Base-by-base conservation (phyloP, 2,797 vertebrate species). In the Oreochromis grahami region DNA sequence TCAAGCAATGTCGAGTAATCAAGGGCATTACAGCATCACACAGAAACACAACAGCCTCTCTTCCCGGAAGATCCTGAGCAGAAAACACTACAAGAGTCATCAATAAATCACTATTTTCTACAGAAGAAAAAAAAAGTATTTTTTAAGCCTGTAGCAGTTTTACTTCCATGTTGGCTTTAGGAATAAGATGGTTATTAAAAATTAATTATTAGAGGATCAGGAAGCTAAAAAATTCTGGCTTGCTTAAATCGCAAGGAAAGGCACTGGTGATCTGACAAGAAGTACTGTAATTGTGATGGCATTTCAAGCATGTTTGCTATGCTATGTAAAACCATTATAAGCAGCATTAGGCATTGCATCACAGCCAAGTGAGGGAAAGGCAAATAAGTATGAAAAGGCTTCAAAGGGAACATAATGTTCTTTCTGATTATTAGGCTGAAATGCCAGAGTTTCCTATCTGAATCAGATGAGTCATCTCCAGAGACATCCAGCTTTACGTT, bases 331-430 rank as follows among this genome's bases (percentile, higher is more conserved):
- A 81, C 85, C 82, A 85, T 81, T 89, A 84, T 85, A 91, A 92
- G 92, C 85, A 92, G 82, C 53, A 84, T 88, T 86, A 89, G 72
- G 78, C 86, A 88, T 91, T 91, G 92, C 92, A 93, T 92, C 91
- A 93, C 86, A 87, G 86, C 90, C 86, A 87, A 91, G 87, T 86
- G 83, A 87, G 88, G 76, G 78, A 76, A 84, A 88, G 81, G 82
- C 48, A 92, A 91, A 93, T 91, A 88, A 88, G 81, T 87, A 89
- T 60, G 80, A 90, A 91, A 91, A 26, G 11, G 91, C 87, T 91
- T 94, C 92, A 94, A 93, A 89, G 87, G 91, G 92, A 92, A 95
- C 93, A 93, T 93, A 90, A 93, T 93, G 94, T 95, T 92, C 93
- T 90, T 87, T 87, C 83, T 92, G 88, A 93, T 94, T 93, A 94